Evolutionary conservation across 2,113 vertebrate genomes (phyloP), one percentile per base, ranked within the genome.

Genomic region (Eonycteris spelaea): DNA sequence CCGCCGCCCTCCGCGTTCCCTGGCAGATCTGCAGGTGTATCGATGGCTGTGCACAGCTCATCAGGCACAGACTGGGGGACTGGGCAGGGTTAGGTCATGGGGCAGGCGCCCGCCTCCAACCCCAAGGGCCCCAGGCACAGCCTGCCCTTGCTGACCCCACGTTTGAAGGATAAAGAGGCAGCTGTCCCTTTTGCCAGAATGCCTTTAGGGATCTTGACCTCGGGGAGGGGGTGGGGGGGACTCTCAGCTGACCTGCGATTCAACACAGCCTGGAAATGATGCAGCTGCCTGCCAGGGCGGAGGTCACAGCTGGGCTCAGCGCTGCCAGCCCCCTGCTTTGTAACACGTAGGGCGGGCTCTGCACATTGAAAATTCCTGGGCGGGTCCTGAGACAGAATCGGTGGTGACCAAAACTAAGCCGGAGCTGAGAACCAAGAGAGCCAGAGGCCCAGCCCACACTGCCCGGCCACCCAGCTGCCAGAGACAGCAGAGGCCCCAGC

Each of bases 351-450:
- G 40, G 83, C 6, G 15, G 0, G 15, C 24, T 40, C 96, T 3
- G 5, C 10, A 5, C 4, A 30, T 12, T 0, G 33, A 70, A 75
- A 85, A 40, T 40, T 45, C 30, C 48, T 0, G 10, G 55, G 67
- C 67, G 1, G 59, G 35, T 92, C 53, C 70, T 19, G 22, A 82
- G 68, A 68, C 1, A 1, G 28, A 53, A 63, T 0, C 0, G 57
- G 6, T 24, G 9, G 8, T 0, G 53, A 26, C 1, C 5, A 70
- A 70, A 10, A 4, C 0, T 0, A 15, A 67, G 30, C 55, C 0
- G 0, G 73, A 38, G n/a, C 78, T 71, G 13, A 51, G 13, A 1
- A 22, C 43, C 0, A 0, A 59, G 57, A 22, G 55, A 45, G 30
- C 33, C 51, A 75, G 93, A 2, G 1, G 35, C 59, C 45, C 7